Evolutionary conservation across 35 echinoderm and acorn worm genomes (phyloP).

Genomic region (Holothuria glaberrima): DNA sequence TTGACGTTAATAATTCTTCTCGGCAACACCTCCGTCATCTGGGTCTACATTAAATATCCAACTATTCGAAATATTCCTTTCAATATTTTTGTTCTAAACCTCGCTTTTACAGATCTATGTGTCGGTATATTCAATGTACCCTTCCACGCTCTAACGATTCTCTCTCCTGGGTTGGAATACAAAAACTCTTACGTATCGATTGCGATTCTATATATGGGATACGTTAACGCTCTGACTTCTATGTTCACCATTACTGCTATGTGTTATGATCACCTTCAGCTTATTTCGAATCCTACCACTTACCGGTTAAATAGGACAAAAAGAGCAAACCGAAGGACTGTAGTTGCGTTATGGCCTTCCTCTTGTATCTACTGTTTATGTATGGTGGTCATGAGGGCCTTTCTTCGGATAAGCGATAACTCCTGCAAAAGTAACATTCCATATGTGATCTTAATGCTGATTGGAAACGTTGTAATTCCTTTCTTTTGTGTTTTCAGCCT

Average conservation of each 20-base stretch:
- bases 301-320: neutral
- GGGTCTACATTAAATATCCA: neutral
- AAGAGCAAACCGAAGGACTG: neutral
- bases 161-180: neutral
- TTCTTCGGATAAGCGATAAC: neutral
- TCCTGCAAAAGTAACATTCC: slow-evolving; percentile 23
- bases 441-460: neutral
- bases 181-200: neutral
- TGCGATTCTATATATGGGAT: neutral
- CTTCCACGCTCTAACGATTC: neutral
- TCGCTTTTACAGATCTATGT: neutral
- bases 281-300: neutral
- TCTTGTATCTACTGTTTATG: neutral
- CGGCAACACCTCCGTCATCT: neutral
- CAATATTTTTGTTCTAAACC: neutral
- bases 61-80: neutral
- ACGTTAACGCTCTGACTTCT: neutral
- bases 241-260: neutral
- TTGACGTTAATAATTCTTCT: neutral
- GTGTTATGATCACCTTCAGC: neutral
- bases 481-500: neutral
- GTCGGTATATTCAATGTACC: slow-evolving; percentile 15
- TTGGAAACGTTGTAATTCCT: neutral
- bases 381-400: neutral
- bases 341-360: neutral